Conservation (phyloP, 2,888 invertebrate species). For the Thymelicus sylvestris region DNA sequence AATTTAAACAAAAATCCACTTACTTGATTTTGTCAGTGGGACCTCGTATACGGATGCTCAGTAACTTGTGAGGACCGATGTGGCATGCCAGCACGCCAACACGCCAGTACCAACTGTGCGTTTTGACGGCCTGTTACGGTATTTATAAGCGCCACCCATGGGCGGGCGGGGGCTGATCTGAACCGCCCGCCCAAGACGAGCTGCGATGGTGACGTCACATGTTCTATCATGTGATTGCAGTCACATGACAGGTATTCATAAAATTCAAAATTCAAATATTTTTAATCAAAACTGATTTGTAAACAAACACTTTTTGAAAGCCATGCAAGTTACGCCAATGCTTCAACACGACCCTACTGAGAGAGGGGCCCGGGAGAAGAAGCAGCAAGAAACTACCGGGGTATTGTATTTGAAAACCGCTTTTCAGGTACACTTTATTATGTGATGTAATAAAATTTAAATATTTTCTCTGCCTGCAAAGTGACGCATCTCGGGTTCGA, state of each 20-base stretch:
- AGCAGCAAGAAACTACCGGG: too few relatives aligned
- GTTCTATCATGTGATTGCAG: neutral
- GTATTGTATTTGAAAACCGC: too few relatives aligned
- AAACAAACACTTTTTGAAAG: too few relatives aligned
- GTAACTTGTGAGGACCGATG: conserved; percentile 30
- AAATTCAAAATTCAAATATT: too few relatives aligned
- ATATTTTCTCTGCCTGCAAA: too few relatives aligned
- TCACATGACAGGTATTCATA: neutral
- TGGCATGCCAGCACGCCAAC: conserved; percentile 40
- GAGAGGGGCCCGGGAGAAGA: too few relatives aligned
- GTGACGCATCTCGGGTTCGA: too few relatives aligned
- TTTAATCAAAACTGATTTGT: too few relatives aligned
- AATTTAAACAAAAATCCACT: conserved; percentile 6
- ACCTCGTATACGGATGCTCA: neutral
- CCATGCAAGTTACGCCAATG: too few relatives aligned
- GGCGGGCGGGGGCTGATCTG: conserved; percentile 43
- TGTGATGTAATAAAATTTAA: too few relatives aligned
- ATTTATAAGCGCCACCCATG: conserved; percentile 49
- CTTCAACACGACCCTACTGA: too few relatives aligned
- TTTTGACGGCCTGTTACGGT: conserved; percentile 26
- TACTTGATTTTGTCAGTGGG: conserved; percentile 9
- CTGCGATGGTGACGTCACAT: conserved; percentile 17
- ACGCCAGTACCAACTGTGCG: conserved; percentile 40
- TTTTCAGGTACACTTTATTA: too few relatives aligned
- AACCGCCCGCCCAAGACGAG: conserved; percentile 35